Evolutionary conservation across 2,113 vertebrate species (phyloP), one percentile per base, ranked within the genome.

Genomic region (Phoxinus phoxinus): DNA sequence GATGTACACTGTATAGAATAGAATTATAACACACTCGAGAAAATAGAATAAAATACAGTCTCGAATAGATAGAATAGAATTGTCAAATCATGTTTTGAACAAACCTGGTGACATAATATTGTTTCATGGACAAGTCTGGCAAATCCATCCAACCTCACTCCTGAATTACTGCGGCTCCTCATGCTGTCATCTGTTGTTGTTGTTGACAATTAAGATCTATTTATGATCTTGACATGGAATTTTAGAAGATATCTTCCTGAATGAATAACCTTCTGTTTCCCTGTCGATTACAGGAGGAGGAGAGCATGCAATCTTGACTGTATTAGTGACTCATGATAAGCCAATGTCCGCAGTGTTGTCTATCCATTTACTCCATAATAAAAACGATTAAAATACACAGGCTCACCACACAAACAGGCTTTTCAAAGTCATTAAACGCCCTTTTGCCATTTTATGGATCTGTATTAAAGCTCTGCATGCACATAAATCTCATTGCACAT

Each of bases 111-210:
- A 86, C 96, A 95, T 30, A 99, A 93, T 90, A 99, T 98, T 13
- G 98, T 99, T 88, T 97, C 95, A 58, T 99, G 97, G 37, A 99
- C 95, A 59, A 99, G 94, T 41, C 97, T 93, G 69, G 96, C 97
- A 32, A 97, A 99, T 0, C 96, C 95, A 84, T 99, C 98, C 91
- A 99, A 91, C 41, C 96, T 94, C 84, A 99, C 97, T 61, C 97
- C 98, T 0, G 98, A 99, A 90, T 99, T 99, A 91, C 98, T 99
- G 89, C 98, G 95, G 93, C 98, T 98, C 92, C 97, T 94, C 98
- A 99, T 99, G 63, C 89, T 91, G 37, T 15, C 51, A 65, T 27
- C 48, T 51, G 15, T 17, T 51, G 48, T 51, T 15, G 48, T 51
- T 17, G 48, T 51, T 51, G 48, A 51, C 1, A 17, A 5, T 5